These are phyloP conservation scores for Drosophila bocqueti DNA, from an alignment of 1,140 invertebrate genomes.

Conservation along the genomic window DNA sequence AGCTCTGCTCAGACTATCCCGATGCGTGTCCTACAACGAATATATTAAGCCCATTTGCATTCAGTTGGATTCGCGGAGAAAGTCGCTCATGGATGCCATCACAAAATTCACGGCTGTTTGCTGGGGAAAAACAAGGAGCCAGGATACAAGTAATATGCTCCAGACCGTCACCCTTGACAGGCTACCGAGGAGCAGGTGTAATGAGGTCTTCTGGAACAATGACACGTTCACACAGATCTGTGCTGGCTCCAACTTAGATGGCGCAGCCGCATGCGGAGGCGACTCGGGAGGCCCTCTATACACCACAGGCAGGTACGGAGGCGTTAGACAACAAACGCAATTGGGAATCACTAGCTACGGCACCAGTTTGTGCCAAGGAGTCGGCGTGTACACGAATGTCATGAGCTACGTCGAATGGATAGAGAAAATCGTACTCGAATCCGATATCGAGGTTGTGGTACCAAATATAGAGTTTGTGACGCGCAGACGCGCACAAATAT, in stretches of 20 bases:
- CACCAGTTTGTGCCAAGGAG: not conserved
- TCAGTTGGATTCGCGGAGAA: not conserved
- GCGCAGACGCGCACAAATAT: too few species aligned
- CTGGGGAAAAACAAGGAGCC: not conserved
- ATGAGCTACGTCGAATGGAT: conserved; percentile 10
- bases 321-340: not conserved
- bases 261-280: not conserved
- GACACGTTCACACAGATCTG: not conserved
- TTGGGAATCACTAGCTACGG: conserved; percentile 12
- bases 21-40: not conserved
- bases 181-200: not conserved
- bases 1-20: conserved; percentile 1
- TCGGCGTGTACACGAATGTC: conserved; percentile 9
- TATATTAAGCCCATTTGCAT: conserved; percentile 21
- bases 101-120: not conserved
- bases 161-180: not conserved
- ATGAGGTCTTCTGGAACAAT: not conserved
- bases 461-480: too few species aligned
- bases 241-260: not conserved
- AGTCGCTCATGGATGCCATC: not conserved
- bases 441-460: not conserved
- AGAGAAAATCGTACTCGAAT: not conserved
- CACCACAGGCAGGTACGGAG: not conserved
- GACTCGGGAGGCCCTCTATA: conserved; percentile 6
- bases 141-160: not conserved